Base-by-base conservation (phyloP, 2,888 invertebrate genomes). In the Cerastoderma edule region DNA sequence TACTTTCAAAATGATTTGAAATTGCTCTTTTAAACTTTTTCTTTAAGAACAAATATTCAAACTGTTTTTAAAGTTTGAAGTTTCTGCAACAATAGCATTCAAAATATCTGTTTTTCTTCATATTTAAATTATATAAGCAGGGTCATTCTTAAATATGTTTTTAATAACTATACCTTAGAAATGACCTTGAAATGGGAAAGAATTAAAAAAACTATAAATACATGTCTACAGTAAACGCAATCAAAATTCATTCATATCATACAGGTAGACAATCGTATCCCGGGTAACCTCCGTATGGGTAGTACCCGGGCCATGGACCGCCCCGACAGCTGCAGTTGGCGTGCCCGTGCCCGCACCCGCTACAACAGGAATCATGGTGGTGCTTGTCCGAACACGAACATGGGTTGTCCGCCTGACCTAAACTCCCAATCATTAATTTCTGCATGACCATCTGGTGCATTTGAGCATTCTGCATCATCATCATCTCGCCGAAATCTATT, bases 381-480 rank as follows among this genome's bases (percentile, higher is more conserved):
- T 28, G 6, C 19, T 65, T 53, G n/a, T 66, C 48, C n/a, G n/a
- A n/a, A 28, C 35, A 22, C 10, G 16, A 24, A 60, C 60, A 24
- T n/a, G n/a, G n/a, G 24, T 35, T 39, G 1, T 66, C 50, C 2
- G 50, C 44, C 6, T 60, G 56, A 4, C 56, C 39, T 22, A 78
- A 48, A 22, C 57, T 72, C 19, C 73, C 77, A 1, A 88, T 30
- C 88, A 90, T 88, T 75, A 89, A 57, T 65, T 90, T 88, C 76
- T 89, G 89, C 89, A 90, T 88, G 53, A 88, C 86, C 89, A 89
- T 87, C 75, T 89, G 89, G 79, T 90, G 89, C 89, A 90, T 89
- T 81, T 90, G 90, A 2, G 87, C 88, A 73, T 89, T 89, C 80
- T 90, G 89, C 83, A 90, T 85, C 90, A 90, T 89, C 89, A 90